Evolutionary conservation across 1,140 invertebrate species (phyloP), one percentile per base, ranked within the genome.

Genomic region (Vollenhovia emeryi): DNA sequence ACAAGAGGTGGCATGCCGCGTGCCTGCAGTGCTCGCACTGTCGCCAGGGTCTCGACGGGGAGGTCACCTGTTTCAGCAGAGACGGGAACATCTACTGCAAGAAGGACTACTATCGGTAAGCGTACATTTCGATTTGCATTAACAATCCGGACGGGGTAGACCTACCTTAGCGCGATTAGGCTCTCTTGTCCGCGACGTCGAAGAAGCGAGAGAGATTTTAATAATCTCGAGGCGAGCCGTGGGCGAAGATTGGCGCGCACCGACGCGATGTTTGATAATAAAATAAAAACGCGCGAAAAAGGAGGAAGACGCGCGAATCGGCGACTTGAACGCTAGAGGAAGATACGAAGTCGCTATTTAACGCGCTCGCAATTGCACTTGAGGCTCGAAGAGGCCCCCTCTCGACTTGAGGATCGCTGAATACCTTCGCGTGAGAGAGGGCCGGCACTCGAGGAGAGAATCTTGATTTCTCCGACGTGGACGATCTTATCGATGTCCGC

Each of bases 51-150:
- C 96, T 99, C 66, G 98, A 99, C 94, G 97, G 97, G 6, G 98
- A 99, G 94, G 96, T 98, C 91, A 98, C 98, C 73, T 99, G 99
- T 95, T 99, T 99, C 94, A 97, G 98, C 66, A 96, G 98, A 86
- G 98, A 99, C 93, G 98, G 98, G 86, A 98, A 98, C 93, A 99
- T 99, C 90, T 99, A 98, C 95, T 99, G 99, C 96, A 99, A 99
- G 95, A 98, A 98, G 92, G 99, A 99, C 94, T 99, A 99, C 95
- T 98, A 98, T 96, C 98, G 98, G 99, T 99, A 94, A 97, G 97
- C 96, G 30, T 55, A 52, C 8, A 27, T n/a, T 55, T 55, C 2
- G 3, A 73, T 52, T 73, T 73, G 6, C n/a, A n/a, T 73, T 52
- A 71, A 71, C 4, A 24, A 15, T 13, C 21, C 40, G 21, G 33